Evolutionary conservation across 2,888 invertebrate species (phyloP).

Genomic region (Lasius fuliginosus): DNA sequence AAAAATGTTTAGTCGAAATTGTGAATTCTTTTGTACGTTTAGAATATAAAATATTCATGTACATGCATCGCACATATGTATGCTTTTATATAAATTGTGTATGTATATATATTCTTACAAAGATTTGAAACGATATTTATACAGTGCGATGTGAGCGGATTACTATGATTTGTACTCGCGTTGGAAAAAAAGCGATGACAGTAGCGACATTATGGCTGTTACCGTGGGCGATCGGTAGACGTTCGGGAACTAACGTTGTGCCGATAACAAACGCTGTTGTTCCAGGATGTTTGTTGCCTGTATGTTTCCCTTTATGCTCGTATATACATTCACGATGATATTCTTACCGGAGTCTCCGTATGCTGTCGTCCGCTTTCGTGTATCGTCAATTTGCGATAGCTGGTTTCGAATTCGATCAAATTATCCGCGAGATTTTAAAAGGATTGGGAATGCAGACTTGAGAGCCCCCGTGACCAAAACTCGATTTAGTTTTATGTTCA

Average conservation of each 20-base stretch:
- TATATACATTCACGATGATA: slow-evolving; percentile 67
- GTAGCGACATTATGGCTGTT: slow-evolving; percentile 63
- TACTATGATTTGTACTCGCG: background rate
- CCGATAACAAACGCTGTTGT: slow-evolving; percentile 78
- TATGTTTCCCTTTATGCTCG: slow-evolving; percentile 76
- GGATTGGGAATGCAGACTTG: slow-evolving; percentile 5
- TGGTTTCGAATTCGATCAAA: slow-evolving; percentile 51
- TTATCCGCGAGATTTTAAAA: slow-evolving; percentile 30
- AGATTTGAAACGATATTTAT: slow-evolving; percentile 12
- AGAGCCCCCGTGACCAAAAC: slow-evolving; percentile 16
- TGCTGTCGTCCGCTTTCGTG: slow-evolving; percentile 71
- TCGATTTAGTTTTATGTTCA: background rate
- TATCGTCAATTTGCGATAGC: slow-evolving; percentile 65
- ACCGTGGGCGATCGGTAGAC: slow-evolving; percentile 68
- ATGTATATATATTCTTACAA: background rate
- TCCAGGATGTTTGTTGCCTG: slow-evolving; percentile 82
- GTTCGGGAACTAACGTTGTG: slow-evolving; percentile 64
- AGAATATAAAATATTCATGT: background rate
- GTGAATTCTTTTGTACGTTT: background rate
- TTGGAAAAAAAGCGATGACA: slow-evolving; percentile 36
- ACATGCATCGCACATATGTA: background rate
- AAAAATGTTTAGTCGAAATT: background rate
- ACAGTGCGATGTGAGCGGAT: slow-evolving; percentile 1
- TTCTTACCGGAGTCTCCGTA: slow-evolving; percentile 56
- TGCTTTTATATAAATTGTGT: background rate